Evolutionary conservation across 2,113 vertebrate genomes (phyloP), one percentile per base, ranked within the genome.

Genomic region (Cnemophilus loriae): DNA sequence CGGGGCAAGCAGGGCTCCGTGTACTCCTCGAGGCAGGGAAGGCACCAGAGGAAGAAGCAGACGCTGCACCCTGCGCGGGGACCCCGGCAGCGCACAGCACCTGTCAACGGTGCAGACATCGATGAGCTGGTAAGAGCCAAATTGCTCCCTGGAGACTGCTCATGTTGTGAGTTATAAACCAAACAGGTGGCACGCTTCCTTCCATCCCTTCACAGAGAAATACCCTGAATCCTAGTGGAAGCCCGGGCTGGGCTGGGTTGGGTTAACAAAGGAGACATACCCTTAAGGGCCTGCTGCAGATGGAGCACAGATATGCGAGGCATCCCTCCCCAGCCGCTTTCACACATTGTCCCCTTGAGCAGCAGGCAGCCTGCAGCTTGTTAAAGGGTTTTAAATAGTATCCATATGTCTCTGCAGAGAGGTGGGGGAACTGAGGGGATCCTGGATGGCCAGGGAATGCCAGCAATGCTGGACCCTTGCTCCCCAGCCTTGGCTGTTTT

Each of bases 51-150:
- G 95, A 99, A 99, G 97, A 99, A 99, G 96, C 95, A 91, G 61
- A 83, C 71, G 0, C 93, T 98, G 7, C 98, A 98, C 42, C 90
- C 98, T 39, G 60, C 83, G 63, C 97, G 97, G 70, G 97, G 97
- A 77, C 70, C 97, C 63, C 98, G 95, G 87, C 97, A 98, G 59
- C 98, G 95, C 96, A 78, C 89, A 0, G 89, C 97, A 26, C 97
- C 98, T 78, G 98, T 95, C 96, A 98, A 98, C 14, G 98, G 98
- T 3, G 97, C 98, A 14, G 99, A 99, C 97, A 99, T 99, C 3
- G 99, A 99, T 6, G 99, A 99, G 92, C 98, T 99, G 98, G 99
- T 99, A 97, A 98, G 98, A 82, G 74, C 71, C 64, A 69, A 69
- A 93, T 47, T 67, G 46, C 44, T 87, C 80, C 76, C 57, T 1